A percentile compares a stretch with the other conserved stretches of the same genome.
These are phyloP conservation scores for Bradypus variegatus DNA, from an alignment of 2,797 vertebrate species.

Conservation along the genomic window DNA sequence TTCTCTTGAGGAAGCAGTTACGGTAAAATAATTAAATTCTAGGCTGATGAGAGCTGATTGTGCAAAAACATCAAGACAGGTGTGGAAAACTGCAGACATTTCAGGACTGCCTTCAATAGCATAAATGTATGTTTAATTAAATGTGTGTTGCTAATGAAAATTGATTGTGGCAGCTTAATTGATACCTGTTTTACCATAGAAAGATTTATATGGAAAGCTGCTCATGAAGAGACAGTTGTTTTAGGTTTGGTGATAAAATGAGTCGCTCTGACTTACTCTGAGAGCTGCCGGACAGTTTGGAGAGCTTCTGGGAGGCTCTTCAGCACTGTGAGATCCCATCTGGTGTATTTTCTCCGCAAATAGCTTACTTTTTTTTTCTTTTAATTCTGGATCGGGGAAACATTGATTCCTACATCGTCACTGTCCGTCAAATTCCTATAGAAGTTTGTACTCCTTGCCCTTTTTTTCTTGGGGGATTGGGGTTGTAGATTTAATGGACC, in stretches of 20 bases:
- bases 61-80: neutral
- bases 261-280: neutral
- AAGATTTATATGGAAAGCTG: neutral
- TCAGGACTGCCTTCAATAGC: neutral
- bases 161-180: neutral
- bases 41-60: neutral
- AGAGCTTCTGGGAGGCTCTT: neutral
- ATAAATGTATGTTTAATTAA: slow-evolving; percentile 16
- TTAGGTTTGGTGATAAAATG: slow-evolving; percentile 38
- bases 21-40: slow-evolving; percentile 29
- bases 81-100: neutral
- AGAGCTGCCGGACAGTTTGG: neutral
- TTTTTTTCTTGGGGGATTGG: neutral
- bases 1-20: slow-evolving; percentile 40
- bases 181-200: slow-evolving; percentile 32
- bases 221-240: neutral
- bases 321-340: neutral
- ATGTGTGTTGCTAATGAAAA: slow-evolving; percentile 16
- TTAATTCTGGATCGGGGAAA: neutral
- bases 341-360: neutral
- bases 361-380: slow-evolving; percentile 3
- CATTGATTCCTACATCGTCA: neutral
- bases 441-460: neutral
- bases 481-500: neutral
- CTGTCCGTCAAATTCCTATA: neutral